These are phyloP conservation scores for Arenaria interpres DNA, from an alignment of 2,113 vertebrate genomes.

Conservation along the genomic window DNA sequence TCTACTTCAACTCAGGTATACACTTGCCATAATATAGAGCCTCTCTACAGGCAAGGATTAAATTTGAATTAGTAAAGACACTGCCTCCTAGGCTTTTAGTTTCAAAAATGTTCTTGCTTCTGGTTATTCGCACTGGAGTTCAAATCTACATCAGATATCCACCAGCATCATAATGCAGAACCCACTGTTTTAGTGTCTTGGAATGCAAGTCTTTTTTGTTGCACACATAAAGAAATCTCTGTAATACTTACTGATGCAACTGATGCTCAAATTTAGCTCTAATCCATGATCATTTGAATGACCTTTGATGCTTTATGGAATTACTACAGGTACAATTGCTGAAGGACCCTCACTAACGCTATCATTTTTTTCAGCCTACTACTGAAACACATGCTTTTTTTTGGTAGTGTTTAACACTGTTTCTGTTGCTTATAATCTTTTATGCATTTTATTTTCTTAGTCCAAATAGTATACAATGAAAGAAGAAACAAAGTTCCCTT, in stretches of 20 bases:
- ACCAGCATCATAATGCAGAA: not conserved
- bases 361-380: not conserved
- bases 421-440: not conserved
- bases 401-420: not conserved
- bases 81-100: not conserved
- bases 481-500: not conserved
- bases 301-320: not conserved
- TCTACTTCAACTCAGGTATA: not conserved
- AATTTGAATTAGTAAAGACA: not conserved
- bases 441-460: not conserved
- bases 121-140: not conserved
- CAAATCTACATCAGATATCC: not conserved
- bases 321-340: not conserved
- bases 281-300: fast-evolving
- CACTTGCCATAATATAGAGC: not conserved
- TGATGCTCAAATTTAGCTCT: not conserved
- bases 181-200: fast-evolving
- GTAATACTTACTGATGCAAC: not conserved
- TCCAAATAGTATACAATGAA: not conserved
- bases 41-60: not conserved
- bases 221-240: not conserved
- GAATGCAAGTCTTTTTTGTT: not conserved
- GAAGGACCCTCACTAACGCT: not conserved
- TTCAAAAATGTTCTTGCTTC: not conserved
- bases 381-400: not conserved